Conservation (phyloP, 1,140 invertebrate genomes). For the Oryctes rhinoceros region DNA sequence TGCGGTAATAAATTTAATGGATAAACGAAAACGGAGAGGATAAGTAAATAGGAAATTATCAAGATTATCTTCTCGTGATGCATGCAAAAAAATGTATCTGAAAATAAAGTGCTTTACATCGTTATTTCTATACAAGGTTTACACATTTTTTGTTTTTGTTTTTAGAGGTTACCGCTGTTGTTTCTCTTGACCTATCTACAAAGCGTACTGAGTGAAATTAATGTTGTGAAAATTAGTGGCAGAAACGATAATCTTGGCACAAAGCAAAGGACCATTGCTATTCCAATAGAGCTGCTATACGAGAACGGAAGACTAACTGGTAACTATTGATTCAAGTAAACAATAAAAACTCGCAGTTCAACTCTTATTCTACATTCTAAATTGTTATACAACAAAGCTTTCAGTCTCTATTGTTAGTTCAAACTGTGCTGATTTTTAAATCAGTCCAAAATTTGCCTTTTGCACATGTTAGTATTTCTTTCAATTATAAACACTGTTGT, state of each 20-base stretch:
- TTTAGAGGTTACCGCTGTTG: neutral
- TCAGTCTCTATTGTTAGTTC: too few species aligned
- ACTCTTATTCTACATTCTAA: neutral
- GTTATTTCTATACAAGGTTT: too few species aligned
- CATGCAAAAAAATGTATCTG: neutral
- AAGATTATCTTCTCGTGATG: neutral
- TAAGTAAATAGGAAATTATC: neutral
- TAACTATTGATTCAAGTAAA: neutral
- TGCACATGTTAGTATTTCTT: too few species aligned
- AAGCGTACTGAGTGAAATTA: neutral
- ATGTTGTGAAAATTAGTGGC: neutral
- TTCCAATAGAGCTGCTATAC: neutral
- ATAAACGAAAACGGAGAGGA: neutral
- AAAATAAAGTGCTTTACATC: too few species aligned
- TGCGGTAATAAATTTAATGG: constrained; percentile 11
- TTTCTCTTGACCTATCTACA: neutral
- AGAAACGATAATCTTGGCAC: neutral
- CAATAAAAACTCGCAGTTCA: neutral
- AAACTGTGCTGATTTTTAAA: too few species aligned
- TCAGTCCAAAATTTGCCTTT: too few species aligned
- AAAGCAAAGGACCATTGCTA: neutral
- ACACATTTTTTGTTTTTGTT: neutral
- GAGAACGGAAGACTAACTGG: neutral
- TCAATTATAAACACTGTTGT: too few species aligned
- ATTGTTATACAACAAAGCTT: neutral